Evolutionary conservation across 2,888 invertebrate genomes (phyloP).

Genomic region (Rotaria magnacalcarata): DNA sequence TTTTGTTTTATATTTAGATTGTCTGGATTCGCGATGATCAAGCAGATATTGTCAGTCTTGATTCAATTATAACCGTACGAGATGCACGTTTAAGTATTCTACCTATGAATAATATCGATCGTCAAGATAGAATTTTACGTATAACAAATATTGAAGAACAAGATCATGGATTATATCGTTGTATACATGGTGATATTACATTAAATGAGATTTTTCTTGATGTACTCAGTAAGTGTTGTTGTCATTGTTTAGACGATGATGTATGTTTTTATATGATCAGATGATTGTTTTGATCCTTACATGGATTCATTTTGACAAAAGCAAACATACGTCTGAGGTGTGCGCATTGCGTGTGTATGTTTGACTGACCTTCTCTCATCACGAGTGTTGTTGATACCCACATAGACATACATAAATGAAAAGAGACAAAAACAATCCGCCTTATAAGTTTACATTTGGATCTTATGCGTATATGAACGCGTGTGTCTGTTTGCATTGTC

Average conservation of each 20-base stretch:
- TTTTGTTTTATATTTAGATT: background rate
- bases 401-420: background rate
- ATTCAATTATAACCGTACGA: background rate
- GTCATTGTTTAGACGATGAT: background rate
- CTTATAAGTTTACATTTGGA: slow-evolving; percentile 1
- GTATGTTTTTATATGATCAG: background rate
- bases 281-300: background rate
- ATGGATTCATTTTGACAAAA: background rate
- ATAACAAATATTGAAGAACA: slow-evolving; percentile 13
- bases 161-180: slow-evolving; percentile 26
- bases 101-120: background rate
- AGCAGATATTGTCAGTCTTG: slow-evolving; percentile 24
- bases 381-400: background rate
- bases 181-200: slow-evolving; percentile 33
- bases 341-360: background rate
- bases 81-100: background rate
- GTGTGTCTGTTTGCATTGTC: background rate
- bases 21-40: slow-evolving; percentile 31
- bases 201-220: slow-evolving; percentile 8
- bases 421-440: slow-evolving; percentile 9
- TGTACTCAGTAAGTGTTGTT: slow-evolving; percentile 28
- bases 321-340: background rate
- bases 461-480: background rate
- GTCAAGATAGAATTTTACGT: background rate
- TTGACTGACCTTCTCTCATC: slow-evolving; percentile 29